phyloP scores from a whole-genome alignment of 2,888 invertebrate genomes.

The Tiliacea citrago region DNA sequence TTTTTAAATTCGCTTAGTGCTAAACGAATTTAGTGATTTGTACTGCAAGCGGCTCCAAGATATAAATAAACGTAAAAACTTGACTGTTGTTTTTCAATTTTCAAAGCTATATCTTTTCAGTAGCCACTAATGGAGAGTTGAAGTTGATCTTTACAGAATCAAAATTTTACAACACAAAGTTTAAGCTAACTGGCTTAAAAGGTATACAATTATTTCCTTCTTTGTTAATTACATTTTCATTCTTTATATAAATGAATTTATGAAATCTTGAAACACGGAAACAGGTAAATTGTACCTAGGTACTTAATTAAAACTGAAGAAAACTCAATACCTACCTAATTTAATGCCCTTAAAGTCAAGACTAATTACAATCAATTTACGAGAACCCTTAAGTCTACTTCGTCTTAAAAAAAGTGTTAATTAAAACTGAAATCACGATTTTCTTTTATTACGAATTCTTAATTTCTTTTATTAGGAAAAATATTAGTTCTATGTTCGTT shows the following conservation, averaged over 20 bases:
- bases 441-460: slow-evolving; percentile 17
- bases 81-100: neutral
- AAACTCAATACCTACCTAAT: neutral
- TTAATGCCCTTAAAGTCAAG: slow-evolving; percentile 35
- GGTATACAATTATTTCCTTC: neutral
- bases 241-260: neutral
- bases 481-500: slow-evolving; percentile 7
- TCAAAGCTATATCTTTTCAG: neutral
- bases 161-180: neutral
- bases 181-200: neutral
- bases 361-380: slow-evolving; percentile 57
- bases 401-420: slow-evolving; percentile 51
- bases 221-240: slow-evolving; percentile 9
- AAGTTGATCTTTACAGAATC: neutral
- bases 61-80: neutral
- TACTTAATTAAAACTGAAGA: slow-evolving; percentile 11
- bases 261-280: neutral
- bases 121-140: neutral
- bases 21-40: neutral
- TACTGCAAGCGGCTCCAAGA: neutral
- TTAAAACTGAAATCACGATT: slow-evolving; percentile 58
- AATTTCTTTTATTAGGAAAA: slow-evolving; percentile 14
- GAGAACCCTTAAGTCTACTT: slow-evolving; percentile 40
- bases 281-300: neutral
- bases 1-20: neutral